A percentile compares a stretch with the other conserved stretches of the same genome.
Conservation (phyloP, 2,797 vertebrate genomes). For the Poeciliopsis gracilis region DNA sequence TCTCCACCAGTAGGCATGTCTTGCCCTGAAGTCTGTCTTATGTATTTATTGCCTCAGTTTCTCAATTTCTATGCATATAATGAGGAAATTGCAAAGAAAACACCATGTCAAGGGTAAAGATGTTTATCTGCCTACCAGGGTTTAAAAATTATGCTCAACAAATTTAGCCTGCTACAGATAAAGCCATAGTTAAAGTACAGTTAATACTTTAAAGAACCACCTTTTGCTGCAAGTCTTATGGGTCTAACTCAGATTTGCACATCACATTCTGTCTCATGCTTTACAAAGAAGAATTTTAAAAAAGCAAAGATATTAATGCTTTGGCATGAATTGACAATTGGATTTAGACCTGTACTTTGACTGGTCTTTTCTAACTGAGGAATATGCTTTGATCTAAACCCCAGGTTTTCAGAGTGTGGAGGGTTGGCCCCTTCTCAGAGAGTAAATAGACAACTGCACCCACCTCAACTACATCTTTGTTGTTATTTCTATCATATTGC, state of each 20-base stretch:
- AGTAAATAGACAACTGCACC: too few relatives aligned
- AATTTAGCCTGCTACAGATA: neutral
- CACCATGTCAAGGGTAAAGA: slow-evolving; percentile 5
- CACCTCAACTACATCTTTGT: too few relatives aligned
- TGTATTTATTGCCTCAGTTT: slow-evolving; percentile 13
- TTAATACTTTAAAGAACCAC: neutral
- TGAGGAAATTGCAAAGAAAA: neutral
- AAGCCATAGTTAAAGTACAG: neutral
- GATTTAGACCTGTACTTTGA: neutral
- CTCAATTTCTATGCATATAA: slow-evolving; percentile 5
- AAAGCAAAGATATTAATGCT: neutral
- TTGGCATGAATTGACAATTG: neutral
- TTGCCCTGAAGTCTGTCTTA: slow-evolving; percentile 28
- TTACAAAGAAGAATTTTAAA: neutral
- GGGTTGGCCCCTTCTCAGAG: too few relatives aligned
- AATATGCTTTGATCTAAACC: neutral
- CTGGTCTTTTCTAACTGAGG: neutral
- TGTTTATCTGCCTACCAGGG: slow-evolving; percentile 15
- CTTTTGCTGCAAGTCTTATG: neutral
- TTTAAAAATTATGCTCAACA: slow-evolving; percentile 3
- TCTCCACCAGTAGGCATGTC: slow-evolving; percentile 19
- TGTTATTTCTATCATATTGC: too few relatives aligned
- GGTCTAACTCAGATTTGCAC: neutral
- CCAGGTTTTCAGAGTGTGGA: too few relatives aligned
- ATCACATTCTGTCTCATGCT: neutral